Percentiles rank a stretch among this genome's conserved stretches.
These are phyloP conservation scores for Palloptera scutellata DNA, from an alignment of 2,888 invertebrate genomes.

Conservation along the genomic window DNA sequence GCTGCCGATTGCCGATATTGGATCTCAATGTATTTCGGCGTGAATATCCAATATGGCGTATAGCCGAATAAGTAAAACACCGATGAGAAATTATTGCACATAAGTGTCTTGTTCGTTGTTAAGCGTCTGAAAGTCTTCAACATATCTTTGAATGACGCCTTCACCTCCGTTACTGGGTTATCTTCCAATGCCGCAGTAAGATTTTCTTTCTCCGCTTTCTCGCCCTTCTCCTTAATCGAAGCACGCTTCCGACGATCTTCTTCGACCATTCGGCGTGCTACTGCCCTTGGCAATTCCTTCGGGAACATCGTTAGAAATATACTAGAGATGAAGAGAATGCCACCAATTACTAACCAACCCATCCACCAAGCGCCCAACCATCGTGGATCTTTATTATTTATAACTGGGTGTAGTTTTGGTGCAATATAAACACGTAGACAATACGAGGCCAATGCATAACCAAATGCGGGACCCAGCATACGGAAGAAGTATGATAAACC, in stretches of 20 bases:
- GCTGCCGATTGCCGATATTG: constrained; percentile 81
- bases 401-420: constrained; percentile 71
- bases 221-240: constrained; percentile 23
- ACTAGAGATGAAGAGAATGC: constrained; percentile 69
- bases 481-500: constrained; percentile 74
- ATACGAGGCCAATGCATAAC: constrained; percentile 72
- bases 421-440: constrained; percentile 74
- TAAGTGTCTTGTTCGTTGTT: constrained; percentile 72
- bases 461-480: constrained; percentile 75
- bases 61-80: constrained; percentile 77
- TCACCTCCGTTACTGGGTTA: constrained; percentile 41
- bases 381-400: constrained; percentile 73
- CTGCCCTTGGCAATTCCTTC: constrained; percentile 73
- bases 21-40: constrained; percentile 85
- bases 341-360: constrained; percentile 74
- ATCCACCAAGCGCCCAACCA: constrained; percentile 89
- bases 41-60: constrained; percentile 81
- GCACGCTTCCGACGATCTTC: constrained; percentile 50
- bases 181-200: constrained; percentile 44
- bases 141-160: constrained; percentile 69
- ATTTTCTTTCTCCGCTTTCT: constrained; percentile 44
- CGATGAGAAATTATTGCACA: constrained; percentile 77
- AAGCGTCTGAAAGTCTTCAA: constrained; percentile 71
- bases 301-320: constrained; percentile 74
- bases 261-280: constrained; percentile 66